Evolutionary conservation across 2,888 invertebrate species (phyloP), one percentile per base, ranked within the genome.

Genomic region (Amblyjoppa proteus): DNA sequence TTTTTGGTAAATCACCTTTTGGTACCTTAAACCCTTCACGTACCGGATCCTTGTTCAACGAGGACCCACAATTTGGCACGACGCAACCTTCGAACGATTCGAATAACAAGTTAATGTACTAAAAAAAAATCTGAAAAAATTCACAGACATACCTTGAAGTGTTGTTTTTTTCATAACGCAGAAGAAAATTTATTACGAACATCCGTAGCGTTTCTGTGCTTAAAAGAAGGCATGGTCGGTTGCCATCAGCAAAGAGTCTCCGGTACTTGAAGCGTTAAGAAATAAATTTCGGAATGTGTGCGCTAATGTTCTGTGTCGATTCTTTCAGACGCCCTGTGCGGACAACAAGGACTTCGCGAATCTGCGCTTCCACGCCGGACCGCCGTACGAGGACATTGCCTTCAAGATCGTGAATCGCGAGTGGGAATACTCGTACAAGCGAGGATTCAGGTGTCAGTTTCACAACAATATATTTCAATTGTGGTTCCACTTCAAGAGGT

Each of bases 401-500:
- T 99, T 99, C 94, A 99, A 99, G 95, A 98, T 99, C 87, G 99
- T 99, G 0, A 99, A 99, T 94, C 96, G 99, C 87, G 99, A 99
- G 94, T 99, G 99, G 99, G 99, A 99, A 94, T 99, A 98, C 94
- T 99, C 99, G 0, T 99, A 99, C 94, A 99, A 99, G 94, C 96
- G 99, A 88, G 99, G 99, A 38, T 99, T 99, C 94, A 96, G 99
- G 74, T 99, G 99, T 93, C 99, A 99, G 94, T 99, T 99, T 95
- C 99, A 99, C 94, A 99, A 99, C 94, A 99, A 99, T 93, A 99
- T 99, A 90, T 99, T 99, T 94, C 99, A 99, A 94, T 95, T 99
- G 53, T 99, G 99, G 99, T 99, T 99, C 95, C 99, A 99, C 94
- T 99, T 99, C 95, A 99, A 99, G 94, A 95, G 99, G 89, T 99